Conservation (phyloP, 2,113 vertebrate species). For the Sphaerodactylus townsendi region DNA sequence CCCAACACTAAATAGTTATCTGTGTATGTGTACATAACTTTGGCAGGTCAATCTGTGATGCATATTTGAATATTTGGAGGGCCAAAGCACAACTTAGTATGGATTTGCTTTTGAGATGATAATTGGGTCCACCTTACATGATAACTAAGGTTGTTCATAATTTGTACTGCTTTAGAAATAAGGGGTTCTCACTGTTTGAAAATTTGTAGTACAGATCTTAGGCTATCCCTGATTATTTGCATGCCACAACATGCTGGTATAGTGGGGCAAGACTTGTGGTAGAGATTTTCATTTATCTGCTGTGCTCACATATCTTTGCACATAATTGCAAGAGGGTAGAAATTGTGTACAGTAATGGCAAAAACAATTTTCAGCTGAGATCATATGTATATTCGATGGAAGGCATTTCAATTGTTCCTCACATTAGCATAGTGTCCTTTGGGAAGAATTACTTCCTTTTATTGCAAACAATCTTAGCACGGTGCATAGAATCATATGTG, state of each 20-base stretch:
- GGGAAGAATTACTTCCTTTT: background rate
- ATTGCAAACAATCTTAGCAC: background rate
- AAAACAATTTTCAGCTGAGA: background rate
- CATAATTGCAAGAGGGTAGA: background rate
- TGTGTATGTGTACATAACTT: too few relatives aligned
- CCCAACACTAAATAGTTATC: too few relatives aligned
- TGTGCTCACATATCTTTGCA: background rate
- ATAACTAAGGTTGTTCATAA: background rate
- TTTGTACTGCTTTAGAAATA: background rate
- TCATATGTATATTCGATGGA: background rate
- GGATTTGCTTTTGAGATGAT: background rate
- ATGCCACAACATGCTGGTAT: background rate
- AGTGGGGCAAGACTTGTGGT: background rate
- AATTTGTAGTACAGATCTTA: background rate
- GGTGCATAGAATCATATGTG: background rate
- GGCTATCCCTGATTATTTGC: background rate
- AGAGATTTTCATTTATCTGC: background rate
- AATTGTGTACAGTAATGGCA: background rate
- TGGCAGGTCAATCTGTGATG: background rate
- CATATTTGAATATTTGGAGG: background rate
- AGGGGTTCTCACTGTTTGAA: background rate
- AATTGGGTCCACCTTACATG: background rate
- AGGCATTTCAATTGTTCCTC: background rate
- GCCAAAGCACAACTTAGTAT: background rate
- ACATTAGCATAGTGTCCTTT: background rate